Conservation (phyloP, 2,888 invertebrate genomes). For the Theretra japonica region DNA sequence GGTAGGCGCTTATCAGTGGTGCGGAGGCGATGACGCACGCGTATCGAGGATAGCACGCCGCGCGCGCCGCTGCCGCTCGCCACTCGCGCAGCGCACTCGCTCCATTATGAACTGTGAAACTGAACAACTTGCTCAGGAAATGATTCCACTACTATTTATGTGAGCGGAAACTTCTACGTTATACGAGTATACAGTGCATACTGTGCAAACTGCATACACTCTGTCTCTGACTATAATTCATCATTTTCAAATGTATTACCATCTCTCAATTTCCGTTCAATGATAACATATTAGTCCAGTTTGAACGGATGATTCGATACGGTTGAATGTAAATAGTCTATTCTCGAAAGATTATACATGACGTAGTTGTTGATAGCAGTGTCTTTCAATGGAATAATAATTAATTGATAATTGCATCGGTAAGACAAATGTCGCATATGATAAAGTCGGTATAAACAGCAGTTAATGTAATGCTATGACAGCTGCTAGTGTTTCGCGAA, state of each 20-base stretch:
- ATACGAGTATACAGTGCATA: neutral
- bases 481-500: conserved; percentile 64
- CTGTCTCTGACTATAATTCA: neutral
- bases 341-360: neutral
- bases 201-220: too few relatives aligned
- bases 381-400: conserved; percentile 9
- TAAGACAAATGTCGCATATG: conserved; percentile 35
- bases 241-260: neutral
- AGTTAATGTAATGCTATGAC: conserved; percentile 47
- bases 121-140: conserved; percentile 14
- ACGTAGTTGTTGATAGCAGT: neutral
- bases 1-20: conserved; percentile 78
- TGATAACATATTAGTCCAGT: neutral
- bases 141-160: conserved; percentile 23
- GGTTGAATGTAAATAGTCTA: neutral
- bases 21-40: conserved; percentile 82
- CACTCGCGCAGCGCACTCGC: neutral
- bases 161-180: conserved; percentile 20
- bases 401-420: conserved; percentile 1
- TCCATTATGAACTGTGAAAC: conserved; percentile 14
- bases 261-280: neutral
- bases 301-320: neutral
- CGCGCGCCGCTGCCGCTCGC: neutral
- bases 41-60: conserved; percentile 55
- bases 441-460: conserved; percentile 31